These are phyloP conservation scores for Ectropis crepuscularia DNA, from an alignment of 2,888 invertebrate genomes.

Conservation along the genomic window DNA sequence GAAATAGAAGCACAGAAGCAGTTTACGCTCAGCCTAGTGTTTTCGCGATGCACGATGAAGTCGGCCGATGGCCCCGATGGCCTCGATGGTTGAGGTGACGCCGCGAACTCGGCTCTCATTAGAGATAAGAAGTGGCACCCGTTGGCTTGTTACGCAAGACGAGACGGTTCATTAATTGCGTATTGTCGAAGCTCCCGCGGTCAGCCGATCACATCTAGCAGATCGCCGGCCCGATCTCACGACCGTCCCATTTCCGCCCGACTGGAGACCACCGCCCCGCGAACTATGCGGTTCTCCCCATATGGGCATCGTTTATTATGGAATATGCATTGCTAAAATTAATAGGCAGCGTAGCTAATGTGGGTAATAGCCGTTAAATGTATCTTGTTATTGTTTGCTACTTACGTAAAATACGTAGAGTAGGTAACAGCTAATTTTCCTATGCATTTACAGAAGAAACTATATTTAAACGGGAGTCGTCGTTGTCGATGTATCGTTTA, in stretches of 20 bases:
- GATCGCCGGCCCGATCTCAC: slow-evolving; percentile 63
- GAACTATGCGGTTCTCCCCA: slow-evolving; percentile 47
- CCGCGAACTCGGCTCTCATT: slow-evolving; percentile 64
- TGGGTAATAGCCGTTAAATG: slow-evolving; percentile 37
- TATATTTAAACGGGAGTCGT: no score
- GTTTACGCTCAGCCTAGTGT: slow-evolving; percentile 43
- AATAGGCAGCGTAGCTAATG: slow-evolving; percentile 73
- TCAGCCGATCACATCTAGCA: slow-evolving; percentile 55
- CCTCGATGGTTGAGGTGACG: slow-evolving; percentile 45
- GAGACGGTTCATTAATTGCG: slow-evolving; percentile 74
- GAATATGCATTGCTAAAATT: slow-evolving; percentile 62
- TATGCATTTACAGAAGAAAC: no score
- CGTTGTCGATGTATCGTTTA: no score
- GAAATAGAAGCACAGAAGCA: slow-evolving; percentile 32
- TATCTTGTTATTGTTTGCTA: no score
- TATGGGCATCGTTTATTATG: slow-evolving; percentile 59
- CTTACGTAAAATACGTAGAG: no score
- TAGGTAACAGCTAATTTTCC: no score
- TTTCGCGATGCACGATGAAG: slow-evolving; percentile 46
- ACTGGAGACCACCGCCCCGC: slow-evolving; percentile 39
- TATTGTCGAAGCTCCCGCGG: slow-evolving; percentile 66
- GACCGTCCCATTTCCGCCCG: slow-evolving; percentile 61
- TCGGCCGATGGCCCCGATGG: slow-evolving; percentile 48
- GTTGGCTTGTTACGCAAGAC: slow-evolving; percentile 66
- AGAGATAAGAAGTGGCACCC: slow-evolving; percentile 68